A percentile compares a stretch with the other conserved stretches of the same genome.
Conservation (phyloP, 2,888 invertebrate species). For the Netelia inedita region DNA sequence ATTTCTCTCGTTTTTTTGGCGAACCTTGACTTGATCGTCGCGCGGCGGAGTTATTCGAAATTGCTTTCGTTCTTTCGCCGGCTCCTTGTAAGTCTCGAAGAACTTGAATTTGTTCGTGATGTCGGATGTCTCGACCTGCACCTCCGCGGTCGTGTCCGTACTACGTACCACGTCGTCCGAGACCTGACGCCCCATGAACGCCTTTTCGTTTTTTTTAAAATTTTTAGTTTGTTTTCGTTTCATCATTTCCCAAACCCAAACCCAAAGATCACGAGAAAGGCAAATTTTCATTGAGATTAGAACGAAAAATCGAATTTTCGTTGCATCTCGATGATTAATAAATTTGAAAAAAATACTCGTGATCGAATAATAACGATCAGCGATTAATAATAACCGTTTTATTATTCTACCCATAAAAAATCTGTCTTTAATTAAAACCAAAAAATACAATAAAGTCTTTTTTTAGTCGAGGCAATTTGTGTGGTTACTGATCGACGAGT, state of each 20-base stretch:
- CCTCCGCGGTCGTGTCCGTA: constrained; percentile 91
- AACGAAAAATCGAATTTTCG: not conserved
- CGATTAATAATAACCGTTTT: too few relatives aligned
- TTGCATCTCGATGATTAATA: too few relatives aligned
- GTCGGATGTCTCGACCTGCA: constrained; percentile 93
- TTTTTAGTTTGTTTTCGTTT: not conserved
- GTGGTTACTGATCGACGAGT: not conserved
- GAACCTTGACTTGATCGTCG: constrained; percentile 90
- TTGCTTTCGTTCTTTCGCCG: constrained; percentile 89
- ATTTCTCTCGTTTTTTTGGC: constrained; percentile 56
- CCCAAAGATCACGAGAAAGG: not conserved
- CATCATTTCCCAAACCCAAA: not conserved
- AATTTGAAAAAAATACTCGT: too few relatives aligned
- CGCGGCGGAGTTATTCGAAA: constrained; percentile 96
- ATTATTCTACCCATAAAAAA: too few relatives aligned
- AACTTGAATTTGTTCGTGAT: constrained; percentile 95
- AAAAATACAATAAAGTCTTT: not conserved
- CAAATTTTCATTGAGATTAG: not conserved
- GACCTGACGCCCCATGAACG: constrained; percentile 86
- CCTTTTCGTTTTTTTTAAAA: constrained; percentile 79
- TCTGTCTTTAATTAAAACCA: not conserved
- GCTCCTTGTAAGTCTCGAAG: constrained; percentile 94
- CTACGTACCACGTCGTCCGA: constrained; percentile 91
- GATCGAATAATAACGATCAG: too few relatives aligned
- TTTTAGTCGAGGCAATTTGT: constrained; percentile 1